Conservation (phyloP, 2,888 invertebrate genomes). For the Acanthosoma haemorrhoidale region DNA sequence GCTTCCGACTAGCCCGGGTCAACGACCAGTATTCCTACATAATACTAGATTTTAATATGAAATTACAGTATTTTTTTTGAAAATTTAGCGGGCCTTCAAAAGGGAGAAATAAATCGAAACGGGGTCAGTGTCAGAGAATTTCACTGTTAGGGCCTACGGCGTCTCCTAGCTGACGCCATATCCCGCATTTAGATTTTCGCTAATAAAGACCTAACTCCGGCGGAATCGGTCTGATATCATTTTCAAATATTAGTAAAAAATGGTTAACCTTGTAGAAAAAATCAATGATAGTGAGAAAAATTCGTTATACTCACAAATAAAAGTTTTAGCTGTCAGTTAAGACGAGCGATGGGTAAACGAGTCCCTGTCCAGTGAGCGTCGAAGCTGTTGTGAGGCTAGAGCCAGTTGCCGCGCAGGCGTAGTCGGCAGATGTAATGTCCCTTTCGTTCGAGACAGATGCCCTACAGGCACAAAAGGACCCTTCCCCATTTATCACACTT, state of each 20-base stretch:
- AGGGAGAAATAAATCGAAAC: neutral
- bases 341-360: neutral
- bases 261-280: constrained; percentile 17
- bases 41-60: constrained; percentile 3
- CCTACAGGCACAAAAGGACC: neutral
- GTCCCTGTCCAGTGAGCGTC: neutral
- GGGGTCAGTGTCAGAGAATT: neutral
- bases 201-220: neutral
- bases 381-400: constrained; percentile 2
- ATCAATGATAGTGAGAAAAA: constrained; percentile 18
- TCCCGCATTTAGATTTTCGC: constrained; percentile 23
- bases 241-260: constrained; percentile 28
- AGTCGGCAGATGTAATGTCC: neutral
- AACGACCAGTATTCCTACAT: neutral
- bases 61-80: neutral
- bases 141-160: constrained; percentile 14
- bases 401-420: constrained; percentile 16
- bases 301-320: constrained; percentile 32
- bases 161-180: constrained; percentile 36
- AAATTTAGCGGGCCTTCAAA: neutral
- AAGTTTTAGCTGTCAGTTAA: neutral
- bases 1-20: neutral
- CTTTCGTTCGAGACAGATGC: neutral
- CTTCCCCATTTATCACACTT: neutral
- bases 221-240: neutral